Conservation (phyloP, 2,797 vertebrate species). For the Takifugu rubripes region DNA sequence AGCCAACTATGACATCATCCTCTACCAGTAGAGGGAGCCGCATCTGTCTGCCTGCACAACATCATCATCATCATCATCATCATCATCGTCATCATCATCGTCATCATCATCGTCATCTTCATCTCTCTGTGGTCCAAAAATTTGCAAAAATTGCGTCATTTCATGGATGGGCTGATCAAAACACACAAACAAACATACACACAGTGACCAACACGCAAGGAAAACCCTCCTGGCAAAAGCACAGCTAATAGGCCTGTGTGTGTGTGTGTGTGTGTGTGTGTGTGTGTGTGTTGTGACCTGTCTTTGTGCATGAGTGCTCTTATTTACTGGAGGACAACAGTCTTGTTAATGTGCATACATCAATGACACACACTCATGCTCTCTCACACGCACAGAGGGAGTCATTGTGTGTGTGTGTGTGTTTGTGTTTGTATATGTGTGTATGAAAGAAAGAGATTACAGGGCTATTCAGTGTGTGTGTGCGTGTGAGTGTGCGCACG, state of each 20-base stretch:
- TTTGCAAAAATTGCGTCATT: constrained; percentile 23
- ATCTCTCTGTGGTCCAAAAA: constrained; percentile 30
- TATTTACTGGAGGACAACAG: constrained; percentile 65
- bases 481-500: constrained; percentile 25
- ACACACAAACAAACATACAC: constrained; percentile 1
- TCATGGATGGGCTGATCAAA: constrained; percentile 29
- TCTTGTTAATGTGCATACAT: constrained; percentile 66
- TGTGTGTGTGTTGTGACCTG: constrained; percentile 32
- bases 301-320: constrained; percentile 60
- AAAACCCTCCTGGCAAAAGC: constrained; percentile 47
- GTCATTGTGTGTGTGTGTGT: constrained; percentile 29
- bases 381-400: constrained; percentile 30
- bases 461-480: constrained; percentile 48
- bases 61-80: constrained; percentile 1
- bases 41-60: constrained; percentile 1
- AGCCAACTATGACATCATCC: constrained; percentile 66
- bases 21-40: constrained; percentile 46
- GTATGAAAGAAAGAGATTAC: constrained; percentile 18
- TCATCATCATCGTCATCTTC: not conserved
- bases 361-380: constrained; percentile 38
- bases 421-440: constrained; percentile 6
- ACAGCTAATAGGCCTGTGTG: constrained; percentile 39
- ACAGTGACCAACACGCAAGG: constrained; percentile 22
- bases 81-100: not conserved
- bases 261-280: constrained; percentile 7